A percentile compares a stretch with the other conserved stretches of the same genome.
Conservation (phyloP, 64 coral and sea anemone species). For the Acropora yongei region DNA sequence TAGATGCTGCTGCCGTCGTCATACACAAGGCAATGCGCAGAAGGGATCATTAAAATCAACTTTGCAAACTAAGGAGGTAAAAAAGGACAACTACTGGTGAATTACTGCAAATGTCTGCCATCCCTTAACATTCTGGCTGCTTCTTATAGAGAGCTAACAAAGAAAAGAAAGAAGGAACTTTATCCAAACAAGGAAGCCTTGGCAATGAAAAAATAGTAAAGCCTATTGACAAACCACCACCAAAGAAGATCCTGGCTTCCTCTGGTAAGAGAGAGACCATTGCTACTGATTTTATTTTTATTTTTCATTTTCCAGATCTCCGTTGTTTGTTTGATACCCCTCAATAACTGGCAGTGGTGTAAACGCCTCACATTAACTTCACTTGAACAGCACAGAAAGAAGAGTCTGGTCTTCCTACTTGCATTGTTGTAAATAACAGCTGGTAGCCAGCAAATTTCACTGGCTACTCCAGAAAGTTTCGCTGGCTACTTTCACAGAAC, state of each 20-base stretch:
- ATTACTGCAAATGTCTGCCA: background rate
- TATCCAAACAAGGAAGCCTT: background rate
- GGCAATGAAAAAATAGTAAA: constrained; percentile 34
- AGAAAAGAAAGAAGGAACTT: constrained; percentile 12
- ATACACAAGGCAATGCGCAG: constrained; percentile 12
- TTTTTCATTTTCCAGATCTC: too few species aligned
- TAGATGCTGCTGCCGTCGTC: constrained; percentile 19
- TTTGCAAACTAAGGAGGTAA: constrained; percentile 19
- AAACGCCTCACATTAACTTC: too few species aligned
- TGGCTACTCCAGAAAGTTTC: too few species aligned
- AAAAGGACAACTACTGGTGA: too few species aligned
- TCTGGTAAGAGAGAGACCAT: constrained; percentile 7
- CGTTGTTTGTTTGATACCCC: too few species aligned
- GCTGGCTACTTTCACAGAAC: too few species aligned
- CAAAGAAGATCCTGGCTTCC: background rate
- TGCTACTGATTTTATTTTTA: too few species aligned
- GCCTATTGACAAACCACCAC: constrained; percentile 55
- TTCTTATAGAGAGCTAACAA: background rate
- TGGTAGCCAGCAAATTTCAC: too few species aligned
- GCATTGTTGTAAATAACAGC: too few species aligned
- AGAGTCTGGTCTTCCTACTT: too few species aligned
- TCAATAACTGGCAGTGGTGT: too few species aligned
- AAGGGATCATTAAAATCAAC: background rate
- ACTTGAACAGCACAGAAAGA: too few species aligned
- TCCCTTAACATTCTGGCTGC: background rate